phyloP scores from a whole-genome alignment of 1,140 invertebrate species.

The Magallana ariakensis region DNA sequence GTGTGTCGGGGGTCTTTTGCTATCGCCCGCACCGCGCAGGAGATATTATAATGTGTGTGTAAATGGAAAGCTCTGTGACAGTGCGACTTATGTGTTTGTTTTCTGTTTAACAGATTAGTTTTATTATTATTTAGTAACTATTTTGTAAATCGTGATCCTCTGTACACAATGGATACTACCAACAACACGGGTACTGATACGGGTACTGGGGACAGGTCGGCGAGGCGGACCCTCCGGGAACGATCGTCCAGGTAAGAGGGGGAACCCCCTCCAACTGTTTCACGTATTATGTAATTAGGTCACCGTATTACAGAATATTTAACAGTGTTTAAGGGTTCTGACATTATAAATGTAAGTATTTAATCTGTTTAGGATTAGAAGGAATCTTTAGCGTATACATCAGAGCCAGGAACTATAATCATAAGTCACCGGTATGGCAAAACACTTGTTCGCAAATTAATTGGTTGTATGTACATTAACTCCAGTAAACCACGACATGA shows the following conservation, averaged over 20 bases:
- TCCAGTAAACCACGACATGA: too few species aligned
- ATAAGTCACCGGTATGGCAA: too few species aligned
- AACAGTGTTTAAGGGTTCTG: too few species aligned
- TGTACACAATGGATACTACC: conserved; percentile 12
- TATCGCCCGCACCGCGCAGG: background rate
- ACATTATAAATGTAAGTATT: background rate
- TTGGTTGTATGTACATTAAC: too few species aligned
- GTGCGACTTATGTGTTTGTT: conserved; percentile 13
- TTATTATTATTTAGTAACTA: background rate
- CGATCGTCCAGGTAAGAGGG: conserved; percentile 9
- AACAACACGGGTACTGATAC: conserved; percentile 9
- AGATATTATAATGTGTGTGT: background rate
- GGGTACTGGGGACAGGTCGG: background rate
- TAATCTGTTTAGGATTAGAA: background rate
- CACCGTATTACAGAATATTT: background rate
- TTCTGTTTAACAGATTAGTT: background rate
- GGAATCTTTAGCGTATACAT: too few species aligned
- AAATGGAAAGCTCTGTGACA: background rate
- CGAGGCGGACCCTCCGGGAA: background rate
- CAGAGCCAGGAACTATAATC: too few species aligned
- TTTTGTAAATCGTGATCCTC: background rate
- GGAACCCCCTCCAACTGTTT: background rate
- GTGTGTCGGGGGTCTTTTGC: background rate
- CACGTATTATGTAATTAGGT: background rate
- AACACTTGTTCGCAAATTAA: too few species aligned